Base-by-base conservation (phyloP, 2,888 invertebrate species). In the Dysmachus trigonus region DNA sequence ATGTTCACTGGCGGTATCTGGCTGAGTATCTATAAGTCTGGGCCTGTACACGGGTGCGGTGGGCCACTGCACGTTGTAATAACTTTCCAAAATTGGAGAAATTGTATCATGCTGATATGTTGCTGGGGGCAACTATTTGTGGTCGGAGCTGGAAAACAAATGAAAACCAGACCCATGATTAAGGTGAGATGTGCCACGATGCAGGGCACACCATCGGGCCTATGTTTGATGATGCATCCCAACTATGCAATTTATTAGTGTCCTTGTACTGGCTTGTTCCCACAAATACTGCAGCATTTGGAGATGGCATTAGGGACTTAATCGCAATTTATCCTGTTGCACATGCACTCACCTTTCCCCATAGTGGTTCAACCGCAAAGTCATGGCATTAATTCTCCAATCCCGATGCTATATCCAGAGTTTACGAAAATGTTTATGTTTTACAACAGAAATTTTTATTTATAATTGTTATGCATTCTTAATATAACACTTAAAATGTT, bases 121-220 rank as follows among this genome's bases (percentile, higher is more conserved):
- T 82, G 62, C 81, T 82, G 35, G 33, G 13, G 62, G 62, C 62
- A 82, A 82, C 81, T 82, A 82, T 62, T 82, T 82, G 81, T 35
- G 81, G 81, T 47, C 27, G 22, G 62, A n/a, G 81, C 22, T 33
- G 62, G 22, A 62, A 82, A 82, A 82, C 81, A 82, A 82, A 82
- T 82, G 81, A 82, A 82, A 82, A 82, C 81, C 62, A 62, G 81
- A 82, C 53, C n/a, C 81, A 82, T 82, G 81, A 82, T 82, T 62
- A 82, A 82, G 81, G 81, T 82, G 81, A 82, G 62, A 82, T 47
- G 81, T 82, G 62, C 33, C 62, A 62, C 33, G 27, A 22, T 51
- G 35, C 62, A 22, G 81, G 13, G 30, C 18, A 33, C 53, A 33
- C 53, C 62, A 82, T 27, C 33, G 35, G 81, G 62, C 62, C 81